Conservation (phyloP, 2,797 vertebrate genomes). For the Erpetoichthys calabaricus region DNA sequence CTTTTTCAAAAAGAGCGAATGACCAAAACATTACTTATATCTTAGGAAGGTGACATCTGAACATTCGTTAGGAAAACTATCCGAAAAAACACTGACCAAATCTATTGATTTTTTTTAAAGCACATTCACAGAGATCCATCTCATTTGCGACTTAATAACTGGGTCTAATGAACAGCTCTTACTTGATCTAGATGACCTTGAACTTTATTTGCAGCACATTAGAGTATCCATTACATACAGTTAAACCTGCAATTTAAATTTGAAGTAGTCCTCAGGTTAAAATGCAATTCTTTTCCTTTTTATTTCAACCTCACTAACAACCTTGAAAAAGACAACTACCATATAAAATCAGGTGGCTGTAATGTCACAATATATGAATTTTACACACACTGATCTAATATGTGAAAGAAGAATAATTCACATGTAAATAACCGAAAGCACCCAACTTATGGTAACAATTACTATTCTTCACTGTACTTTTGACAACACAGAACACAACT, state of each 20-base stretch:
- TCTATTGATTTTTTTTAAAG: constrained; percentile 68
- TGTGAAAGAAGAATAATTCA: too few relatives aligned
- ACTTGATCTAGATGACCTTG: constrained; percentile 70
- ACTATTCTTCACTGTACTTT: too few relatives aligned
- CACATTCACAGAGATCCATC: constrained; percentile 68
- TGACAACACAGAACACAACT: too few relatives aligned
- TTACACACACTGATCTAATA: too few relatives aligned
- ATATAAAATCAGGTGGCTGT: background rate
- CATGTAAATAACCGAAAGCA: too few relatives aligned
- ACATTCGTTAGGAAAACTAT: constrained; percentile 37
- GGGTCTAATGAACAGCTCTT: constrained; percentile 62
- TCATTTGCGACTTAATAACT: constrained; percentile 71
- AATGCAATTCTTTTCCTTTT: constrained; percentile 8
- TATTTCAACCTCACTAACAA: background rate
- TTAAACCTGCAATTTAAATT: constrained; percentile 36
- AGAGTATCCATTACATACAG: constrained; percentile 3
- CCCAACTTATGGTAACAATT: too few relatives aligned
- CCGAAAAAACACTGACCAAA: constrained; percentile 64
- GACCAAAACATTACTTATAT: too few relatives aligned
- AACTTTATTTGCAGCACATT: constrained; percentile 30
- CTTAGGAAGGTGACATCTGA: too few relatives aligned
- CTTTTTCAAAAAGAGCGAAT: too few relatives aligned
- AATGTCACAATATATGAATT: background rate
- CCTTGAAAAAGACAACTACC: background rate
- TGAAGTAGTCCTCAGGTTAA: constrained; percentile 46